phyloP scores from a whole-genome alignment of 2,888 invertebrate species.

The Phaonia tiefii region DNA sequence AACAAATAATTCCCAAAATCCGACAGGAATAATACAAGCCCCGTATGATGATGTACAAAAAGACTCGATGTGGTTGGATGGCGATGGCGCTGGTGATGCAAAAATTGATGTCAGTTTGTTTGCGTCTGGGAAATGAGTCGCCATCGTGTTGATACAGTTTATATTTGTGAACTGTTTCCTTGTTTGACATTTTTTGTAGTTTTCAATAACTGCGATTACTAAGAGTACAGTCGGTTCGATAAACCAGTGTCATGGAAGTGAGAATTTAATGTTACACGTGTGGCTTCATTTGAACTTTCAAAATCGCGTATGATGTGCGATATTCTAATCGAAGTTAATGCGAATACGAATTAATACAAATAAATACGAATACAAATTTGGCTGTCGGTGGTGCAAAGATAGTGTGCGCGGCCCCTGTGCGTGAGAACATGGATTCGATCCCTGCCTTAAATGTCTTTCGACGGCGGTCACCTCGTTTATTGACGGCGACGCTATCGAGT shows the following conservation, averaged over 20 bases:
- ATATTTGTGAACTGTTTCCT: conserved; percentile 4
- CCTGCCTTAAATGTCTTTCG: too few relatives aligned
- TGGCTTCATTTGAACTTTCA: too few relatives aligned
- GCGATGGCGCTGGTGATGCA: neutral
- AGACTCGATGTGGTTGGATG: neutral
- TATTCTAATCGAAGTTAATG: too few relatives aligned
- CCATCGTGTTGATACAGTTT: neutral
- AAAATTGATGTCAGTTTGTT: neutral
- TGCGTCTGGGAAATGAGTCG: neutral
- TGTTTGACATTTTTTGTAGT: neutral
- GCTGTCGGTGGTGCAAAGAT: too few relatives aligned
- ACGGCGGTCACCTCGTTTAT: too few relatives aligned
- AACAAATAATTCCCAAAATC: conserved; percentile 63
- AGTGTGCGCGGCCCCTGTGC: too few relatives aligned
- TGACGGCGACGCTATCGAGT: too few relatives aligned
- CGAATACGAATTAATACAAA: too few relatives aligned
- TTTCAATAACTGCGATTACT: neutral
- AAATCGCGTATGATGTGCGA: too few relatives aligned
- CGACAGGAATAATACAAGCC: conserved; percentile 57
- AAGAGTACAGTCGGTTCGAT: neutral
- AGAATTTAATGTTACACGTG: too few relatives aligned
- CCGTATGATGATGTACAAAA: conserved; percentile 1
- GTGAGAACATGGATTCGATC: too few relatives aligned
- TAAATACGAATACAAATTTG: too few relatives aligned
- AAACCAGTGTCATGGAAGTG: neutral